A percentile compares a stretch with the other conserved stretches of the same genome.
Evolutionary conservation across 2,797 vertebrate species (phyloP).

Genomic region (Craterocephalus amniculus): DNA sequence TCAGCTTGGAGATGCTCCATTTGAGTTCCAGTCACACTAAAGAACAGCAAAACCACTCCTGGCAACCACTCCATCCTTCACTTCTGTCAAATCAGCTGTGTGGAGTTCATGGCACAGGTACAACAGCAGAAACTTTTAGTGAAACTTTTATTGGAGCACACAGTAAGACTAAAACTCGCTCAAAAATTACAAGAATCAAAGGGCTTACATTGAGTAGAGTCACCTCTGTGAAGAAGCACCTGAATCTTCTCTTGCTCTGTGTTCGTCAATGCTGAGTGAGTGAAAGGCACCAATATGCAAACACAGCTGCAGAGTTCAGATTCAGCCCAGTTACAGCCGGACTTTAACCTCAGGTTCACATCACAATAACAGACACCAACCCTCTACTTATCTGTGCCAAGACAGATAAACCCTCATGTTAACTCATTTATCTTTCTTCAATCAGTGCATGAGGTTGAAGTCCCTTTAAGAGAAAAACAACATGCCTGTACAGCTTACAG

Average conservation of each 20-base stretch:
- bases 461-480: slow-evolving; percentile 44
- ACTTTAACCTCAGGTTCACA: slow-evolving; percentile 79
- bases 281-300: slow-evolving; percentile 54
- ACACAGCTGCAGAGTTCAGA: slow-evolving; percentile 59
- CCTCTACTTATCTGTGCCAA: slow-evolving; percentile 71
- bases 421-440: slow-evolving; percentile 46
- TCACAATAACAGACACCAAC: slow-evolving; percentile 60
- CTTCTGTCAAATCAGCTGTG: slow-evolving; percentile 19
- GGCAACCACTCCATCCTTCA: slow-evolving; percentile 64
- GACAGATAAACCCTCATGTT: slow-evolving; percentile 61
- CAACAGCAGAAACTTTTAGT: background rate
- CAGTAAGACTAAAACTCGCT: background rate
- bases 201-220: slow-evolving; percentile 47
- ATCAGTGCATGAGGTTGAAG: slow-evolving; percentile 62
- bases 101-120: slow-evolving; percentile 4
- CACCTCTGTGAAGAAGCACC: slow-evolving; percentile 5
- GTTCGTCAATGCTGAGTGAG: slow-evolving; percentile 50
- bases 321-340: slow-evolving; percentile 62
- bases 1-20: slow-evolving; percentile 69
- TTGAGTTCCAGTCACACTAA: slow-evolving; percentile 44
- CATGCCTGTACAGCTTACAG: background rate
- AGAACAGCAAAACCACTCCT: slow-evolving; percentile 60
- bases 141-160: slow-evolving; percentile 1
- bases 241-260: slow-evolving; percentile 4
- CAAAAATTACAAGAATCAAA: background rate